Evolutionary conservation across 2,113 vertebrate genomes (phyloP), one percentile per base, ranked within the genome.

Genomic region (Vicugna pacos): DNA sequence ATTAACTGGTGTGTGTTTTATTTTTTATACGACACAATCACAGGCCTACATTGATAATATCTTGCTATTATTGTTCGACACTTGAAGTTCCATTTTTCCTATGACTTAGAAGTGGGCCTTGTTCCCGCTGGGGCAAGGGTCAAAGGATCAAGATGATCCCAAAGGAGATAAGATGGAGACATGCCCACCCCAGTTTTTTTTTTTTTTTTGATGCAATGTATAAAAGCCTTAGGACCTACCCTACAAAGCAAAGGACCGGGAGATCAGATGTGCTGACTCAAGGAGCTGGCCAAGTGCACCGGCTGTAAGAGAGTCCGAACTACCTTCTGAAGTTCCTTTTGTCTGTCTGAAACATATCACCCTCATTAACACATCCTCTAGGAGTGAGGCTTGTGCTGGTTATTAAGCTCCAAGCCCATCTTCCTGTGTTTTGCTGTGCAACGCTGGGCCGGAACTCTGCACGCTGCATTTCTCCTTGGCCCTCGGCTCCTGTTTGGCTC

Each of bases 1-100:
- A 99, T 99, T 98, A 99, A 98, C 98, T 97, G 76, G 97, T 98
- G 97, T 99, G 98, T 98, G 93, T 98, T 99, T 99, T 99, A 98
- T 98, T 98, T 98, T 98, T 98, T 94, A 98, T 98, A 97, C 90
- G 98, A 97, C 98, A 98, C 98, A 98, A 98, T 99, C 98, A 98
- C 93, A 98, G 98, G 94, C 96, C 98, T 95, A 94, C 98, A 97
- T 12, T 96, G 99, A 98, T 98, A 97, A 96, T 97, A 97, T 98
- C 98, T 97, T 92, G 95, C 98, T 97, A 89, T 97, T 98, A 98
- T 98, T 98, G 98, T 98, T 97, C 94, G n/a, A 98, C 95, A 92
- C 0, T 6, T 54, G 0, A 11, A 87, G 35, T 91, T 97, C 93
- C 91, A 94, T 97, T 97, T 97, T 96, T 97, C 95, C 97, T 80